Percentiles rank a stretch among this genome's conserved stretches.
phyloP scores from a whole-genome alignment of 1,140 invertebrate species.

The Chelonus insularis region DNA sequence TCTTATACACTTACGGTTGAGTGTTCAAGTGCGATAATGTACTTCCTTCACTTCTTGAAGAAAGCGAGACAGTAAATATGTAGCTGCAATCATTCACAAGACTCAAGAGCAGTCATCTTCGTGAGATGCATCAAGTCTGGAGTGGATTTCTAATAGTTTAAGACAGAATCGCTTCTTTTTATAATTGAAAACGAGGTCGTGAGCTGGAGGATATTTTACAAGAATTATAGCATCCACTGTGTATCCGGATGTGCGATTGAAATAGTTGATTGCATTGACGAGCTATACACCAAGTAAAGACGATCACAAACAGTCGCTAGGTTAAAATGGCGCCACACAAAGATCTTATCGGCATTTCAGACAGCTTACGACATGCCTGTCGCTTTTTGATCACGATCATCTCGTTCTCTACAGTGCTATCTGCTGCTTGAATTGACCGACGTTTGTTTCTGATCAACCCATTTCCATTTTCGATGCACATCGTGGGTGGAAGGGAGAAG shows the following conservation, averaged over 20 bases:
- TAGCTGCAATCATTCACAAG: no score
- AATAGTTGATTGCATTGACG: constrained; percentile 20
- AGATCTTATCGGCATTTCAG: constrained; percentile 36
- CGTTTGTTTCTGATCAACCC: not conserved
- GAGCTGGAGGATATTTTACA: constrained; percentile 9
- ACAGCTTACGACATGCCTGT: constrained; percentile 41
- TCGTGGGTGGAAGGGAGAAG: no score
- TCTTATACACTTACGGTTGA: constrained; percentile 12
- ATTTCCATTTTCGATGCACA: no score
- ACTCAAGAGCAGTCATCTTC: no score
- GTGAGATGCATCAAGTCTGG: no score
- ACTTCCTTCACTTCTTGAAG: constrained; percentile 19
- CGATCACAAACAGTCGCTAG: not conserved
- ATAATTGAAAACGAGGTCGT: no score
- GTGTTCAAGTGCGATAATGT: constrained; percentile 34
- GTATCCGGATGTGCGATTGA: constrained; percentile 6
- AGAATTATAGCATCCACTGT: constrained; percentile 10
- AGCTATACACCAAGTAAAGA: not conserved
- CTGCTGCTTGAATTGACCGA: constrained; percentile 2
- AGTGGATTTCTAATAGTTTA: no score
- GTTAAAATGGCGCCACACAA: constrained; percentile 35
- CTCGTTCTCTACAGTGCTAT: constrained; percentile 24
- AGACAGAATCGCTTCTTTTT: no score
- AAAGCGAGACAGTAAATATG: constrained; percentile 10
- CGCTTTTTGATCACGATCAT: constrained; percentile 33